A percentile compares a stretch with the other conserved stretches of the same genome.
Evolutionary conservation across 2,113 vertebrate genomes (phyloP).

Genomic region (Mormyrus iriodes): DNA sequence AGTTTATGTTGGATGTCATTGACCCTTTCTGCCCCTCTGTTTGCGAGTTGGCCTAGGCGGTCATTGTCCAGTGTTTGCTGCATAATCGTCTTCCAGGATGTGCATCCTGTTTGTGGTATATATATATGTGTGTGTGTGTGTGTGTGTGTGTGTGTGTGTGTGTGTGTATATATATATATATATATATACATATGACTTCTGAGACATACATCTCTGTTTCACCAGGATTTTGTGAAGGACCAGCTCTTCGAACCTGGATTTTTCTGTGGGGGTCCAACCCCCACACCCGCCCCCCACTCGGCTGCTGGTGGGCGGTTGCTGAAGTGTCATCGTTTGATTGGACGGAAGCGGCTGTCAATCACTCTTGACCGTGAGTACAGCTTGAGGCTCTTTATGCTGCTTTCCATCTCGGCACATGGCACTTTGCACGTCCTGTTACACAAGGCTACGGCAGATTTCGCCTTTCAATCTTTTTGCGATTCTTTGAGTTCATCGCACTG

Average conservation of each 20-base stretch:
- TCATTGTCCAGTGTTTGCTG: not conserved
- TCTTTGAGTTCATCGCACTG: not conserved
- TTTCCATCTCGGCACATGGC: not conserved
- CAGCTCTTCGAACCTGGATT: not conserved
- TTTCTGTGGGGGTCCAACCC: constrained; percentile 8
- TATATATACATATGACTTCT: not conserved
- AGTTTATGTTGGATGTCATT: not conserved
- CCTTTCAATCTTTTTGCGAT: not conserved
- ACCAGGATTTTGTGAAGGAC: not conserved
- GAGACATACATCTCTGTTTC: not conserved
- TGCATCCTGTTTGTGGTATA: not conserved
- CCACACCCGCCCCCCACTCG: not conserved
- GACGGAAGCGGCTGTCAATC: not conserved
- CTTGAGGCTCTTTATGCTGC: not conserved
- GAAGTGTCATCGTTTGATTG: not conserved
- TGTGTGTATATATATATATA: not conserved
- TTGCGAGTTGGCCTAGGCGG: not conserved
- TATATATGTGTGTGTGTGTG: too few species aligned
- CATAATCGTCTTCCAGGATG: not conserved
- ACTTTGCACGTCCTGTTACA: not conserved
- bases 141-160: too few species aligned
- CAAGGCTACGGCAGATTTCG: not conserved
- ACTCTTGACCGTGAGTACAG: constrained; percentile 4
- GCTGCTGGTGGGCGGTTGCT: not conserved
- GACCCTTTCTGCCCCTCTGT: not conserved